phyloP scores from a whole-genome alignment of 2,888 invertebrate genomes.

The Brassicogethes aeneus region DNA sequence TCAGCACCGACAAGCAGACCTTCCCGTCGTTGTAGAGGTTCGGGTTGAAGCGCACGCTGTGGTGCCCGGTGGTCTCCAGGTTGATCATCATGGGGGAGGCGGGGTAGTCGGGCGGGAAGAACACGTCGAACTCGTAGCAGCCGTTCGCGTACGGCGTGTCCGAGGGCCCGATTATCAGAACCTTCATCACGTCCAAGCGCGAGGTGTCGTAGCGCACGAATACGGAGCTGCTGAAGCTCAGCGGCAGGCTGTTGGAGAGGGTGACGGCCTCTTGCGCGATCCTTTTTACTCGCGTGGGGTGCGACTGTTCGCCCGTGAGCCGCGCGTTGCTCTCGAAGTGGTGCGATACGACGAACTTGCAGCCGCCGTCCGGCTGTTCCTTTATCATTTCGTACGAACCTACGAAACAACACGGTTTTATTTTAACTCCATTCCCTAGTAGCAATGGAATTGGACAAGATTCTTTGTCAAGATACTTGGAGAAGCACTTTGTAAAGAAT shows the following conservation, averaged over 20 bases:
- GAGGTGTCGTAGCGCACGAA: conserved; percentile 94
- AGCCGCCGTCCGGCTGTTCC: conserved; percentile 63
- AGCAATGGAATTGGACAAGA: no score
- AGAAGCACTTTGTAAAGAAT: no score
- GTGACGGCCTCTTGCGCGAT: conserved; percentile 94
- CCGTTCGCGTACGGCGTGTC: conserved; percentile 90
- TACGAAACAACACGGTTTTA: conserved; percentile 31
- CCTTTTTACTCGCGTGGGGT: conserved; percentile 80
- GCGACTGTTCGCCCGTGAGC: conserved; percentile 76
- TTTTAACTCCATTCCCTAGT: no score
- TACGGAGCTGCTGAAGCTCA: conserved; percentile 88
- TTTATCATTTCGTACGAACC: conserved; percentile 89
- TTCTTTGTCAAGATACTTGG: no score
- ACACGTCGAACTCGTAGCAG: conserved; percentile 86
- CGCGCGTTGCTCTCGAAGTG: conserved; percentile 84
- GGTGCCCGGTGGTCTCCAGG: conserved; percentile 82
- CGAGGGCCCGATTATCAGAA: conserved; percentile 76
- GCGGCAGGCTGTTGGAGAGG: conserved; percentile 81
- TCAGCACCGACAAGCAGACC: conserved; percentile 88
- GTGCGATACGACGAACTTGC: conserved; percentile 79
- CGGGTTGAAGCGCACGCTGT: conserved; percentile 85
- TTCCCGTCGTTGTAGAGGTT: conserved; percentile 94
- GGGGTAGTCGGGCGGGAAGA: conserved; percentile 67
- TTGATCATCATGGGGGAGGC: conserved; percentile 80
- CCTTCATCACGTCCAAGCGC: conserved; percentile 92